These are phyloP conservation scores for Acropternis orthonyx DNA, from an alignment of 2,797 vertebrate genomes.

Conservation along the genomic window DNA sequence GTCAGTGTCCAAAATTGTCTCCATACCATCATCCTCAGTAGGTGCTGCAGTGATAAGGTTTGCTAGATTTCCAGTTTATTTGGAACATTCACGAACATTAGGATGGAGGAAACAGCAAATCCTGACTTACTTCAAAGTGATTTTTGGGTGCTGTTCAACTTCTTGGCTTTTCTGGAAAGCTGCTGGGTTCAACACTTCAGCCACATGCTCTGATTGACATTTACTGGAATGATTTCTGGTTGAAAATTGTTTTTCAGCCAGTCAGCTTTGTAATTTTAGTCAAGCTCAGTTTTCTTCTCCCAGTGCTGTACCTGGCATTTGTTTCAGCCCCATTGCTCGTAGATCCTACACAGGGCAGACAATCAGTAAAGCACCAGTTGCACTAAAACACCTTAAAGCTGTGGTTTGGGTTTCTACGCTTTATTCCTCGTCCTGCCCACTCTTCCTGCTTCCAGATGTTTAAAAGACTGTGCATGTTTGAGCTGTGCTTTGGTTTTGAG, in stretches of 20 bases:
- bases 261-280: neutral
- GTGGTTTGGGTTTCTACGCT: constrained; percentile 33
- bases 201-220: neutral
- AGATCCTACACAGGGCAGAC: neutral
- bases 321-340: neutral
- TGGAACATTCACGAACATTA: constrained; percentile 28
- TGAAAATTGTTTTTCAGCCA: neutral
- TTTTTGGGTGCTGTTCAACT: neutral
- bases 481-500: constrained; percentile 38
- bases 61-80: constrained; percentile 21
- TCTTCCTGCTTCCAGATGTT: constrained; percentile 37
- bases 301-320: constrained; percentile 1
- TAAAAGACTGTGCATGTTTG: constrained; percentile 59
- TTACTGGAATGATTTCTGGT: neutral
- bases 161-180: constrained; percentile 9
- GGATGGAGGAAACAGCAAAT: constrained; percentile 20
- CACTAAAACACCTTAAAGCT: constrained; percentile 49
- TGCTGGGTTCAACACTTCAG: neutral
- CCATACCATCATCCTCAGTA: neutral
- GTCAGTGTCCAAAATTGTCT: constrained; percentile 21
- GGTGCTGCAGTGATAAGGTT: neutral
- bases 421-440: constrained; percentile 29
- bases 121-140: neutral
- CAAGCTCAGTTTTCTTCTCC: neutral
- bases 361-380: neutral